Evolutionary conservation across 2,888 invertebrate genomes (phyloP).

Genomic region (Epinotia demarniana): DNA sequence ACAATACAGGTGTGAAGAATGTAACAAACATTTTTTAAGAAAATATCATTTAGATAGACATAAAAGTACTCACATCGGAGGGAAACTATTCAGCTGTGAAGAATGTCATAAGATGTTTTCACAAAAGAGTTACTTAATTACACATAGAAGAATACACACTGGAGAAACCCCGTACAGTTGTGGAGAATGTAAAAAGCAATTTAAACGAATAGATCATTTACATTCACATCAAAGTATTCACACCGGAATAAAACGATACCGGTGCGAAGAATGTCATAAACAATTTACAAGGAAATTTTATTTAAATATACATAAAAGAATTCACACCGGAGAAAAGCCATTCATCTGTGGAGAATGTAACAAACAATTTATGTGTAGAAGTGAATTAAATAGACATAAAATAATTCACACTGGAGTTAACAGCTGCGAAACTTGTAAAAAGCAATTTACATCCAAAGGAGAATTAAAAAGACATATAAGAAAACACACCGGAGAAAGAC

Average conservation of each 20-base stretch:
- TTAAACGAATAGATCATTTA: background rate
- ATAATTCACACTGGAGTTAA: no score
- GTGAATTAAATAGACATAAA: no score
- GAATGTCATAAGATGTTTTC: background rate
- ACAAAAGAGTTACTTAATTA: background rate
- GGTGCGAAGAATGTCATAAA: no score
- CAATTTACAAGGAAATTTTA: no score
- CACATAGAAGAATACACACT: background rate
- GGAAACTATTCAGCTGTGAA: background rate
- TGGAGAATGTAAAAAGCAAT: background rate
- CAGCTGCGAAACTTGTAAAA: no score
- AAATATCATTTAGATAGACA: background rate
- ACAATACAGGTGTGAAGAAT: no score
- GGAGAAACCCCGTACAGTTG: background rate
- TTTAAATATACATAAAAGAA: background rate
- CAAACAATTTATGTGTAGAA: background rate
- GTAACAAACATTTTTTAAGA: background rate
- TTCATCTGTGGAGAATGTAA: background rate
- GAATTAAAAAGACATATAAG: no score
- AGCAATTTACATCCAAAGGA: no score
- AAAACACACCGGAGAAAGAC: background rate
- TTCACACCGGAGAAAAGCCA: background rate
- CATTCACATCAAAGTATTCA: background rate
- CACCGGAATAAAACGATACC: no score
- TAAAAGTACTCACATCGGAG: background rate